Evolutionary conservation across 2,888 invertebrate genomes (phyloP), one percentile per base, ranked within the genome.

Genomic region (Melipona beecheii): DNA sequence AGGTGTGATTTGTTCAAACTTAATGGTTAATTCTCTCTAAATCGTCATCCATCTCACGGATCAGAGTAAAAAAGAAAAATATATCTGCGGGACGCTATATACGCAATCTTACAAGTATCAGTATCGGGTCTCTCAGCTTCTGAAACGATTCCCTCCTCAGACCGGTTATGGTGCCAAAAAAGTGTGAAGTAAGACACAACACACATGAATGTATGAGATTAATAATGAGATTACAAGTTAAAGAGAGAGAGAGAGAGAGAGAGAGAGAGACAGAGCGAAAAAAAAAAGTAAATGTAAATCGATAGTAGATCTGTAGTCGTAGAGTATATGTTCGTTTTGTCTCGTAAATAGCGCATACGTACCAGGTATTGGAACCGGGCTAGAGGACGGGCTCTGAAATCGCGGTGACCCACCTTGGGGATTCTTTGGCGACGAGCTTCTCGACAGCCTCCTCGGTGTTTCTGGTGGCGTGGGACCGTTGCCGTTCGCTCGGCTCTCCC

Each of bases 401-500:
- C 95, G 95, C 50, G 95, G 95, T 49, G 95, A 95, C 81, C 94
- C 94, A 81, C 94, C 94, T 89, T 94, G 94, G 68, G 93, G 92
- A 90, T 94, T 94, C 88, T 95, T 95, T 11, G 96, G 95, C 83
- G 95, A 95, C 54, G 95, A 95, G 80, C 95, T 95, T 87, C 95
- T 91, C 24, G 94, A 94, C 80, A 93, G 92, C 78, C 95, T 95
- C 73, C 95, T 95, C 9, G 97, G 96, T 0, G 97, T 97, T 69
- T 96, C 96, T 5, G 97, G 96, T 11, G 97, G 97, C 0, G 97
- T 97, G 1, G 96, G 96, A 54, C 97, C 97, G 93, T 97, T 97
- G 3, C 97, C 97, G 94, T 97, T 98, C n/a, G 96, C 96, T 70
- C 97, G 95, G 81, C 96, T 96, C 93, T 97, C 97, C 0, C 97